Evolutionary conservation across 2,888 invertebrate species (phyloP).

Genomic region (Dilophus febrilis): DNA sequence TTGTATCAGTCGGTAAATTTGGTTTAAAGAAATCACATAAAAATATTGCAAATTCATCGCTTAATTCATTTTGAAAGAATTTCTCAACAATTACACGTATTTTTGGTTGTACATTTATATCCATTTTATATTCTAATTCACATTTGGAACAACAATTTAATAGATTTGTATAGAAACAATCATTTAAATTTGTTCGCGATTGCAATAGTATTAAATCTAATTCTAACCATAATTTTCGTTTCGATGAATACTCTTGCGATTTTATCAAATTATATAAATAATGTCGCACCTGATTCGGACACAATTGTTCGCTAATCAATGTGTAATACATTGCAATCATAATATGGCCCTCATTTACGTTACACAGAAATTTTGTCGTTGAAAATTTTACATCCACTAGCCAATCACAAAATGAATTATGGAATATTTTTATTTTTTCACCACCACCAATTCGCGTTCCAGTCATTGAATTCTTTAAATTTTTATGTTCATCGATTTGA

Average conservation of each 20-base stretch:
- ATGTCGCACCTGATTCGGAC: conserved; percentile 56
- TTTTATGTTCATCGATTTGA: too few species aligned
- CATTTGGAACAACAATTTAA: conserved; percentile 28
- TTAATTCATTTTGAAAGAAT: conserved; percentile 28
- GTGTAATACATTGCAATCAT: conserved; percentile 73
- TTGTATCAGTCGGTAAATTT: conserved; percentile 48
- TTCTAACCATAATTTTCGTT: conserved; percentile 25
- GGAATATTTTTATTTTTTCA: conserved; percentile 46
- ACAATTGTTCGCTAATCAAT: conserved; percentile 46
- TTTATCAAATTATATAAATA: conserved; percentile 52
- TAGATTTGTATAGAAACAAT: conserved; percentile 34
- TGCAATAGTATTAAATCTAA: conserved; percentile 27
- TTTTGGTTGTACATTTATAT: conserved; percentile 26
- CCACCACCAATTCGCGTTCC: too few species aligned
- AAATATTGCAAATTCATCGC: conserved; percentile 26
- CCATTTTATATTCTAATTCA: conserved; percentile 27
- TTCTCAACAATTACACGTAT: conserved; percentile 26
- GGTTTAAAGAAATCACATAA: conserved; percentile 37
- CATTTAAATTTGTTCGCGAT: conserved; percentile 26
- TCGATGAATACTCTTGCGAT: conserved; percentile 42
- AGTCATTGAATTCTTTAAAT: too few species aligned
- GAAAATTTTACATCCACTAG: conserved; percentile 94
- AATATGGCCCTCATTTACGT: conserved; percentile 72
- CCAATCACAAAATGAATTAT: conserved; percentile 92
- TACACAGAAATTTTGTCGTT: conserved; percentile 83